phyloP scores from a whole-genome alignment of 2,888 invertebrate species.

The Arrhopalites spinosus region DNA sequence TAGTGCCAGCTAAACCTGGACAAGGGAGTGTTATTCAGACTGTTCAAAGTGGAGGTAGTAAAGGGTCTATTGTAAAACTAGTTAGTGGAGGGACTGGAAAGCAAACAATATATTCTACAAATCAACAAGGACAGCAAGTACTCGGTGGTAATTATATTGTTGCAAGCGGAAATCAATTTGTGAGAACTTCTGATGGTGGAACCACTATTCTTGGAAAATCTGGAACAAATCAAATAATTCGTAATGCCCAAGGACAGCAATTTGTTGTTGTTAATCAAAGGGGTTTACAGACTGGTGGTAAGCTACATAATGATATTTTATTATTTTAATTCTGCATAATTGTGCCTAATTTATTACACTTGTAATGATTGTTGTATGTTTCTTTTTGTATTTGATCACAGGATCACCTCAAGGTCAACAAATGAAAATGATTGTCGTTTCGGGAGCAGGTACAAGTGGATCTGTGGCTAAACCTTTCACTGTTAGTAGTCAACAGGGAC shows the following conservation, averaged over 20 bases:
- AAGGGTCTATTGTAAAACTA: constrained; percentile 3
- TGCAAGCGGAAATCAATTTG: constrained; percentile 59
- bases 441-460: background rate
- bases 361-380: too few relatives aligned
- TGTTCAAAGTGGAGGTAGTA: background rate
- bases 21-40: background rate
- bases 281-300: too few relatives aligned
- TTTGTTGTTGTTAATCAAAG: constrained; percentile 8
- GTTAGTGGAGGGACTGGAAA: background rate
- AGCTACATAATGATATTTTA: too few relatives aligned
- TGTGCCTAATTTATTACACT: too few relatives aligned
- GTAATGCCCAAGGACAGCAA: background rate
- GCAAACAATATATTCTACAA: background rate
- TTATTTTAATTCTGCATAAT: too few relatives aligned
- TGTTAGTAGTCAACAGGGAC: background rate
- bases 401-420: background rate
- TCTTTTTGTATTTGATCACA: too few relatives aligned
- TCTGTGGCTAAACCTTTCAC: background rate
- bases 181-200: background rate
- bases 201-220: background rate
- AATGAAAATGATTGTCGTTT: constrained; percentile 23
- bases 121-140: constrained; percentile 28
- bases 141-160: background rate
- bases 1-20: constrained; percentile 65
- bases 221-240: background rate